Evolutionary conservation across 1,140 invertebrate genomes (phyloP).

Genomic region (Copidosoma floridanum): DNA sequence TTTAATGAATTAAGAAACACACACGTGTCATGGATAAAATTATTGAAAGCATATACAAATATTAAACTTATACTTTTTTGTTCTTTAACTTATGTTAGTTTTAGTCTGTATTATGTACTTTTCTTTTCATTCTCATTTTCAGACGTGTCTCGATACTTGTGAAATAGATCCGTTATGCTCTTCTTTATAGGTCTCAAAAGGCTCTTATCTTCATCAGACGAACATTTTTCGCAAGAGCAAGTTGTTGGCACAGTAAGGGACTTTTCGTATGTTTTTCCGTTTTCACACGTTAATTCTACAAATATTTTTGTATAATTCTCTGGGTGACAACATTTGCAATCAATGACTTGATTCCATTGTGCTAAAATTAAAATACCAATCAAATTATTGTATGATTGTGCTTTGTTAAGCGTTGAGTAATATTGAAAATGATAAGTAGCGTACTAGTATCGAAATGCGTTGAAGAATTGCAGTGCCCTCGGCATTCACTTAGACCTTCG

Average conservation of each 20-base stretch:
- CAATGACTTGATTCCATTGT: slow-evolving; percentile 53
- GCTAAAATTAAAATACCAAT: slow-evolving; percentile 46
- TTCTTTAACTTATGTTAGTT: neutral
- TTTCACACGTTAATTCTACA: slow-evolving; percentile 58
- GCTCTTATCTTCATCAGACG: slow-evolving; percentile 9
- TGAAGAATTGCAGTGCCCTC: slow-evolving; percentile 65
- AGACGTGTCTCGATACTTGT: too few relatives aligned
- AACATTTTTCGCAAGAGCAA: slow-evolving; percentile 61
- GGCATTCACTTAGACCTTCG: slow-evolving; percentile 64
- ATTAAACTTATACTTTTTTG: neutral
- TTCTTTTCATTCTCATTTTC: too few relatives aligned
- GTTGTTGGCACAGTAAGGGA: slow-evolving; percentile 54
- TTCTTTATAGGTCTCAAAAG: too few relatives aligned
- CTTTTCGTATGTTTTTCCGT: slow-evolving; percentile 55
- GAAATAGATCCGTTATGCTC: too few relatives aligned
- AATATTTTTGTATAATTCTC: slow-evolving; percentile 48
- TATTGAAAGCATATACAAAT: neutral
- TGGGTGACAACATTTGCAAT: slow-evolving; percentile 65
- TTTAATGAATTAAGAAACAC: slow-evolving; percentile 32
- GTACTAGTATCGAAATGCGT: slow-evolving; percentile 65
- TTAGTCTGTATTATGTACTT: too few relatives aligned
- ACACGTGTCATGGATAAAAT: too few relatives aligned
- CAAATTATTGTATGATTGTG: too few relatives aligned
- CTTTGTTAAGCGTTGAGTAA: neutral
- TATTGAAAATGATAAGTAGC: slow-evolving; percentile 1